Percentiles rank a stretch among this genome's conserved stretches.
These are phyloP conservation scores for Grus americana DNA, from an alignment of 2,113 vertebrate genomes.

Conservation along the genomic window DNA sequence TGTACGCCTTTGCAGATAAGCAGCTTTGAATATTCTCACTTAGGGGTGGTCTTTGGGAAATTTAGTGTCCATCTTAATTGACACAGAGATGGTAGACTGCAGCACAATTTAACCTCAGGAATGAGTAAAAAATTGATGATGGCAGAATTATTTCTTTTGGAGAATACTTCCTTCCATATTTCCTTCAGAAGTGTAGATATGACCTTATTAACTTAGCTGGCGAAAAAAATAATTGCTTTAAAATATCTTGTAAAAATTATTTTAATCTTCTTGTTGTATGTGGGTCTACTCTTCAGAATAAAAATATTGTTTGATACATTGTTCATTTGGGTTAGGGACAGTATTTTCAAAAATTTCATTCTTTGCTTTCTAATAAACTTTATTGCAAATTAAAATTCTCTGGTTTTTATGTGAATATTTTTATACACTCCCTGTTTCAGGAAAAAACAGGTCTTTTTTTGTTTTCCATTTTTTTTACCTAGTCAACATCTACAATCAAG, in stretches of 20 bases:
- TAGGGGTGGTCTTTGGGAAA: neutral
- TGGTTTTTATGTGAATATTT: neutral
- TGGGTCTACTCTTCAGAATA: neutral
- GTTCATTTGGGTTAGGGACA: neutral
- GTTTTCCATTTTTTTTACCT: rapidly evolving
- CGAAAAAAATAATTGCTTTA: neutral
- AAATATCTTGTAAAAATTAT: neutral
- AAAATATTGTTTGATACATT: neutral
- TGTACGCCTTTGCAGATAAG: neutral
- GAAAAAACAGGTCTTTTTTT: neutral
- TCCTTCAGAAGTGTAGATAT: neutral
- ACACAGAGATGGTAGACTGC: neutral
- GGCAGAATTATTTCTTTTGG: neutral
- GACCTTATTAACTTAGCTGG: neutral
- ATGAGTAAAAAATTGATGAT: neutral
- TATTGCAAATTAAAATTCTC: neutral
- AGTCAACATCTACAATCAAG: neutral
- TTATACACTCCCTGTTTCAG: neutral
- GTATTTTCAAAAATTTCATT: rapidly evolving
- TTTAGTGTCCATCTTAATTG: neutral
- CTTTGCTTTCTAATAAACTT: neutral
- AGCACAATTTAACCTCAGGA: neutral
- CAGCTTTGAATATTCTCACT: neutral
- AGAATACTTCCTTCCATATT: neutral
- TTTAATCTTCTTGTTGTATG: neutral